Base-by-base conservation (phyloP, 1,140 invertebrate species). In the Heliothis subflexa region DNA sequence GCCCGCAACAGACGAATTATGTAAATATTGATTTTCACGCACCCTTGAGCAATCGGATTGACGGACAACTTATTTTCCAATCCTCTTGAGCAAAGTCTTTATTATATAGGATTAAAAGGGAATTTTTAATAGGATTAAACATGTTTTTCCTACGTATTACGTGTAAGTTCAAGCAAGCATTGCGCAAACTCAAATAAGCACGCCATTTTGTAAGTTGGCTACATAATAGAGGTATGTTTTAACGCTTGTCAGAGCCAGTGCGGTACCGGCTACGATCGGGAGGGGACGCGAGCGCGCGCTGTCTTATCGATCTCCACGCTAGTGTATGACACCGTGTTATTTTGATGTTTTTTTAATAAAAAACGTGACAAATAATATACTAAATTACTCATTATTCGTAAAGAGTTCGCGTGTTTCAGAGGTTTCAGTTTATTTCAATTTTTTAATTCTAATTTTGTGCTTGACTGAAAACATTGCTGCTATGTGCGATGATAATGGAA, bases 141-240 rank as follows among this genome's bases (percentile, higher is more conserved):
- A 75, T 75, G 59, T 52, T 64, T 21, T 62, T 54, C 7, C 21
- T 21, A 49, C 47, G 40, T 33, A 62, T 18, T 64, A 50, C 16
- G 18, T 62, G 21, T 25, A 75, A 16, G 57, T 75, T 10, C 9
- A 75, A n/a, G 40, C 52, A 78, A 62, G 52, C 50, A 86, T 89
- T 89, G 89, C 89, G 89, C 89, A 91, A 90, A 88, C 87, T 87
- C 87, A 33, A 68, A 40, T 78, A 76, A 75, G 59, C 72, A 78
- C 88, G 88, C 88, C 88, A 89, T 88, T 83, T 88, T 87, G 85
- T 79, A 82, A 75, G 50, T 79, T 82, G 59, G 68, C 49, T 79
- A 81, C 33, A 40, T 40, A 40, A 40, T 40, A 40, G 33, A 40
- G 33, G 57, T 82, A 14, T 77, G 62, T 84, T 59, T n/a, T 64